A percentile compares a stretch with the other conserved stretches of the same genome.
These are phyloP conservation scores for Cariama cristata DNA, from an alignment of 2,113 vertebrate species.

Conservation along the genomic window DNA sequence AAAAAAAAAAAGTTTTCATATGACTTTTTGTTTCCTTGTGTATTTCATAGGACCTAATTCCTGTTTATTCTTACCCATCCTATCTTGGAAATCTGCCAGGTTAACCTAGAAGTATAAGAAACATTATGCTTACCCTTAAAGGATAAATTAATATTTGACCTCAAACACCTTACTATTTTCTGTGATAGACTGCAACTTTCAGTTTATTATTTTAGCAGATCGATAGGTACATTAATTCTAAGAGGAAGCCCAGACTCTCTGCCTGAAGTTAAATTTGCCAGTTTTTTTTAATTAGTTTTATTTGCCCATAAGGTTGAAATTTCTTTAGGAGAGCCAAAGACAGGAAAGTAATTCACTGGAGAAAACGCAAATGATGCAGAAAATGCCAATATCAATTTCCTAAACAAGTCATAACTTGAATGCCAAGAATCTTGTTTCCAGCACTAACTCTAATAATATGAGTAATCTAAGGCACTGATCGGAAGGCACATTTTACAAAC, in stretches of 20 bases:
- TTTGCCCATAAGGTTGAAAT: constrained; percentile 51
- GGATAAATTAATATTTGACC: not conserved
- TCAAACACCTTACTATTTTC: not conserved
- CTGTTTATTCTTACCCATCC: not conserved
- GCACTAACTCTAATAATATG: constrained; percentile 25
- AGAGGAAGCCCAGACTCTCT: constrained; percentile 36
- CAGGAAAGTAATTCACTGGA: constrained; percentile 58
- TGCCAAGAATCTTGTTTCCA: constrained; percentile 14
- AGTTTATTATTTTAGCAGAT: constrained; percentile 72
- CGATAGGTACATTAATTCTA: constrained; percentile 63
- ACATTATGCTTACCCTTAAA: not conserved
- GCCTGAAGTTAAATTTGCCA: constrained; percentile 66
- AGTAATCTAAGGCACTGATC: constrained; percentile 32
- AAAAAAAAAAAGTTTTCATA: not conserved
- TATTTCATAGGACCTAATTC: not conserved
- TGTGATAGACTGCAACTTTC: constrained; percentile 20
- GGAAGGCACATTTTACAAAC: constrained; percentile 35
- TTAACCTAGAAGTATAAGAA: not conserved
- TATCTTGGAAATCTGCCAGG: not conserved
- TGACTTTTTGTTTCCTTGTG: not conserved
- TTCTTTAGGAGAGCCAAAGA: constrained; percentile 49
- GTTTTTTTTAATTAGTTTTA: constrained; percentile 63
- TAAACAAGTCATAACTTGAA: constrained; percentile 74
- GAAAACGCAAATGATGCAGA: constrained; percentile 71
- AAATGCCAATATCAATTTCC: constrained; percentile 79